A percentile compares a stretch with the other conserved stretches of the same genome.
These are phyloP conservation scores for Pseudoips prasinana DNA, from an alignment of 2,888 invertebrate genomes.

Conservation along the genomic window DNA sequence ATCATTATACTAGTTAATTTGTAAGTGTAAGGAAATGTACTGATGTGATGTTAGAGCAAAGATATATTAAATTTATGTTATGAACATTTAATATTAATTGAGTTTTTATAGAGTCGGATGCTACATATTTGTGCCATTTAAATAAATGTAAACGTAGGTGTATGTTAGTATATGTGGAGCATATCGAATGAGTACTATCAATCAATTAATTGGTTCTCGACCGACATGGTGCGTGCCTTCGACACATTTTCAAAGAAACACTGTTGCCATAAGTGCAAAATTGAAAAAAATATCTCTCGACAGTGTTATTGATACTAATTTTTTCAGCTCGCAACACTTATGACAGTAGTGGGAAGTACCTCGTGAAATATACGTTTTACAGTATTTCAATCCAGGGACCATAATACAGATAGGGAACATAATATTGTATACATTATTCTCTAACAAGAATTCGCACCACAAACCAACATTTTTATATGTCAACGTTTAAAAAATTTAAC, in stretches of 20 bases:
- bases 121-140: slow-evolving; percentile 76
- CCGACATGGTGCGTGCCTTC: slow-evolving; percentile 45
- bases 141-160: slow-evolving; percentile 53
- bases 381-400: slow-evolving; percentile 50
- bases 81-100: slow-evolving; percentile 37
- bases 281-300: slow-evolving; percentile 8
- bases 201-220: slow-evolving; percentile 27
- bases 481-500: slow-evolving; percentile 17
- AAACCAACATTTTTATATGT: slow-evolving; percentile 11
- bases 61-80: slow-evolving; percentile 55
- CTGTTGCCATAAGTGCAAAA: slow-evolving; percentile 26
- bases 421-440: slow-evolving; percentile 25
- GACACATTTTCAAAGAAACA: slow-evolving; percentile 10
- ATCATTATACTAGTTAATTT: slow-evolving; percentile 47
- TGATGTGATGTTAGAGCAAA: slow-evolving; percentile 76
- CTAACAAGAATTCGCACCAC: slow-evolving; percentile 18
- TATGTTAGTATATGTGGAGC: slow-evolving; percentile 45
- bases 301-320: slow-evolving; percentile 10
- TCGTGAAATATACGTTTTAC: slow-evolving; percentile 27
- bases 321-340: slow-evolving; percentile 9
- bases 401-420: slow-evolving; percentile 33
- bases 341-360: slow-evolving; percentile 9
- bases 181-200: slow-evolving; percentile 30
- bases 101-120: slow-evolving; percentile 55
- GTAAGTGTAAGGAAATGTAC: slow-evolving; percentile 59